Evolutionary conservation across 1,140 invertebrate species (phyloP), one percentile per base, ranked within the genome.

Genomic region (Carposina sasakii): DNA sequence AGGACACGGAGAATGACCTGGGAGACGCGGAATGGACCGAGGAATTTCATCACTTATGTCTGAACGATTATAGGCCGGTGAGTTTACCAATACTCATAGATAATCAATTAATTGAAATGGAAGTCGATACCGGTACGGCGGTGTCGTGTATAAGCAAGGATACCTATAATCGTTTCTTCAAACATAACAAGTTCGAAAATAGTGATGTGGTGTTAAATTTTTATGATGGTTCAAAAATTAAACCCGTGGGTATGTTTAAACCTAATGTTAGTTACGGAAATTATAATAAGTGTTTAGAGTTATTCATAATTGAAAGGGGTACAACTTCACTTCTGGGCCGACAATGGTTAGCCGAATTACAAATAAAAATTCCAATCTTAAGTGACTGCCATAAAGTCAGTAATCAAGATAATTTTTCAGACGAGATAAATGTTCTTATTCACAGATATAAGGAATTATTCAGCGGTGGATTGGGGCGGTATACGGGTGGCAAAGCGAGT

Each of bases 311-410:
- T 9, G 19, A 30, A 9, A 40, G 22, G 13, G 46, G 46, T 2
- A 39, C 23, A 17, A 48, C 46, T 9, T 19, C 23, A 2, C 19
- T 48, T n/a, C 21, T 48, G 30, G 46, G 36, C n/a, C 46, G 46
- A 17, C 46, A 48, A 21, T 48, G 36, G 46, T 13, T 48, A n/a
- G 9, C 34, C 2, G 36, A 48, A 20, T 13, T 48, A 30, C 20
- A 30, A 12, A 39, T 39, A 6, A 3, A 34, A 8, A 21, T 46
- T 16, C 44, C 44, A 3, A 22, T 5, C 4, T 3, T 46, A 20
- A 9, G 3, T 21, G 10, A 2, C 12, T 39, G 1, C n/a, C 4
- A 17, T 23, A 8, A 28, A 10, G 4, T 19, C 6, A 31, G 1
- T 31, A 15, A 10, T 37, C 2, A 20, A 36, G 37, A 6, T 36